A percentile compares a stretch with the other conserved stretches of the same genome.
These are phyloP conservation scores for Drosophila lacicola DNA, from an alignment of 2,888 invertebrate species.

Conservation along the genomic window DNA sequence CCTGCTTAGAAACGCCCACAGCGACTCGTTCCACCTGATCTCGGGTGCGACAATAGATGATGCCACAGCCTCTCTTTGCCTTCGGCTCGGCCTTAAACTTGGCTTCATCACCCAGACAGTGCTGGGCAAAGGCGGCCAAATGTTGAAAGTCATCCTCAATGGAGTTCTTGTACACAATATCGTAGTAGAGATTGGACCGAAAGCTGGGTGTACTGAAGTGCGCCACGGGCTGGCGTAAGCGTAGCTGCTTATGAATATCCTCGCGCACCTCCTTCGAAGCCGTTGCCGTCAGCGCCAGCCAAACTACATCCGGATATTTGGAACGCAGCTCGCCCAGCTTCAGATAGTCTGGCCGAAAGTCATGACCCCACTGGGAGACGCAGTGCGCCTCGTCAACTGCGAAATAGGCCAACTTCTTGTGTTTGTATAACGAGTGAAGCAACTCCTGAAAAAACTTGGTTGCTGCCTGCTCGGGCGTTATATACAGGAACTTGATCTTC, in stretches of 20 bases:
- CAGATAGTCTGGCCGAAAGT: constrained; percentile 97
- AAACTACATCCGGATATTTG: constrained; percentile 89
- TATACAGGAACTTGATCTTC: constrained; percentile 93
- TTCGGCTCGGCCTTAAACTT: constrained; percentile 63
- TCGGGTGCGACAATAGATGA: constrained; percentile 97
- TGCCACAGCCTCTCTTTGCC: constrained; percentile 89
- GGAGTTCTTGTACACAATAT: constrained; percentile 94
- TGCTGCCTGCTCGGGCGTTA: constrained; percentile 98
- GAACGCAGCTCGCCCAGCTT: constrained; percentile 91
- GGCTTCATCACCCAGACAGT: constrained; percentile 87
- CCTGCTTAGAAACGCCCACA: constrained; percentile 89
- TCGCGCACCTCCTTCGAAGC: constrained; percentile 92
- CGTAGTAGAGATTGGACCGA: constrained; percentile 96
- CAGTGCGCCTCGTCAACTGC: constrained; percentile 99
- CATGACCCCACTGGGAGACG: constrained; percentile 99
- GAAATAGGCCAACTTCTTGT: constrained; percentile 93
- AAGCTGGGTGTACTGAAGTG: constrained; percentile 95
- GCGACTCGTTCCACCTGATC: constrained; percentile 95
- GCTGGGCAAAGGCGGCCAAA: constrained; percentile 90
- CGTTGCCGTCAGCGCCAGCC: constrained; percentile 98
- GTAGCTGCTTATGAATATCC: constrained; percentile 92
- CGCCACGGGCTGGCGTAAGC: constrained; percentile 88
- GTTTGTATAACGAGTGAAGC: constrained; percentile 89
- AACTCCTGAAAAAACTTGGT: constrained; percentile 90
- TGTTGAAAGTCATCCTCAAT: constrained; percentile 93